Conservation (phyloP, 2,888 invertebrate genomes). For the Xestoiulus laeticollis region DNA sequence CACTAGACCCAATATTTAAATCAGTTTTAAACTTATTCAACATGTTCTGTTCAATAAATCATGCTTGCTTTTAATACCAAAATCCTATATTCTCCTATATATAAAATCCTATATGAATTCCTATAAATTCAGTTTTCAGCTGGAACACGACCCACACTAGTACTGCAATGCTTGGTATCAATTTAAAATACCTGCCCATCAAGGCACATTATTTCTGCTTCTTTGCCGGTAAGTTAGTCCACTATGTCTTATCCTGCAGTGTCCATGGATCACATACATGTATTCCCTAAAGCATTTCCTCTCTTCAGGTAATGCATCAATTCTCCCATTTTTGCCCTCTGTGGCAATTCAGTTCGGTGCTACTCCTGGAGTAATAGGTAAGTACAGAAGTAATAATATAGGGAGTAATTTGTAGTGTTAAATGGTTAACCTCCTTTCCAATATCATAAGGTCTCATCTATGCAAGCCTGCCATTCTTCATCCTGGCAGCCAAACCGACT, state of each 20-base stretch:
- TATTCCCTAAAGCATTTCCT: background rate
- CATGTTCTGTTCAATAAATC: too few species aligned
- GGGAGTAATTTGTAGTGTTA: too few species aligned
- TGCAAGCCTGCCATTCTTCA: constrained; percentile 74
- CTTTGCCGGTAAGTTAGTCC: constrained; percentile 54
- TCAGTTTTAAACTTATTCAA: too few species aligned
- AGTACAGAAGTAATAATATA: background rate
- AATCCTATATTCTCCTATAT: too few species aligned
- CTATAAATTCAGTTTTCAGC: background rate
- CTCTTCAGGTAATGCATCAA: background rate
- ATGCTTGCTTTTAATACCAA: too few species aligned
- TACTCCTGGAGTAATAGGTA: constrained; percentile 21
- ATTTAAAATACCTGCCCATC: constrained; percentile 60
- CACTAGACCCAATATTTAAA: too few species aligned
- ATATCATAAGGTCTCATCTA: constrained; percentile 11
- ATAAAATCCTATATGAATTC: background rate
- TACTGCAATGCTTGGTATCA: constrained; percentile 55
- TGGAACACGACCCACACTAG: background rate
- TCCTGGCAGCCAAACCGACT: constrained; percentile 80
- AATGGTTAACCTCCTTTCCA: too few species aligned
- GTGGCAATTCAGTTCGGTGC: background rate
- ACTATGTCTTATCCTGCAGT: background rate
- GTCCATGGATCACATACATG: background rate
- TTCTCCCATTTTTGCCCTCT: background rate
- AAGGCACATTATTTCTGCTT: constrained; percentile 62